phyloP scores from a whole-genome alignment of 2,797 vertebrate genomes.

The Propithecus perrieri region DNA sequence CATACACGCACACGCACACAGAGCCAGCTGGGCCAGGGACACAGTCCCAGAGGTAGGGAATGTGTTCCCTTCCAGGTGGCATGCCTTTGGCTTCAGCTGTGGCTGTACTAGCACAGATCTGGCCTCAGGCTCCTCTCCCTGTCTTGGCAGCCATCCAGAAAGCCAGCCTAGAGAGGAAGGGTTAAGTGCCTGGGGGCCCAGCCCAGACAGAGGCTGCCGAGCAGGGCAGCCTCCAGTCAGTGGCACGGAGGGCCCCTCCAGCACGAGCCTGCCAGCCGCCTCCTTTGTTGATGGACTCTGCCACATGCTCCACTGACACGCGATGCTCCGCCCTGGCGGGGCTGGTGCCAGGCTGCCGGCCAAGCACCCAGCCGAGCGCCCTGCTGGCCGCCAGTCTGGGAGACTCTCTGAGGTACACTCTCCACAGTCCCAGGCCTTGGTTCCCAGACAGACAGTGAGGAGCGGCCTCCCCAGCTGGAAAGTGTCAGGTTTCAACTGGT shows the following conservation, averaged over 20 bases:
- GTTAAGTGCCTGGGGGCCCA: conserved; percentile 72
- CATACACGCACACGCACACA: background rate
- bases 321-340: conserved; percentile 69
- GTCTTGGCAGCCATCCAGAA: conserved; percentile 63
- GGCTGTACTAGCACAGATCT: background rate
- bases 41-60: background rate
- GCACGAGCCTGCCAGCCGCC: conserved; percentile 78
- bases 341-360: conserved; percentile 77
- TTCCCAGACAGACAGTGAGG: conserved; percentile 79
- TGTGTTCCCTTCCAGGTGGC: background rate
- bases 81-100: background rate
- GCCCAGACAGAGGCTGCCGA: conserved; percentile 75
- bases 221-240: conserved; percentile 55
- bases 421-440: conserved; percentile 66
- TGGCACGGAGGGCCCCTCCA: conserved; percentile 77
- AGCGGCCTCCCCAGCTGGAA: conserved; percentile 79
- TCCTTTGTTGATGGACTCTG: conserved; percentile 86
- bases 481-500: conserved; percentile 88
- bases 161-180: conserved; percentile 54
- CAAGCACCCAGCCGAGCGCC: conserved; percentile 56
- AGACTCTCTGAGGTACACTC: conserved; percentile 54
- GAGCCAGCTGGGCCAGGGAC: background rate
- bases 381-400: conserved; percentile 49
- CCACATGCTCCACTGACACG: conserved; percentile 80
- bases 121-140: background rate